Percentiles rank a stretch among this genome's conserved stretches.
These are phyloP conservation scores for Octodonta nipae DNA, from an alignment of 2,888 invertebrate species.

Conservation along the genomic window DNA sequence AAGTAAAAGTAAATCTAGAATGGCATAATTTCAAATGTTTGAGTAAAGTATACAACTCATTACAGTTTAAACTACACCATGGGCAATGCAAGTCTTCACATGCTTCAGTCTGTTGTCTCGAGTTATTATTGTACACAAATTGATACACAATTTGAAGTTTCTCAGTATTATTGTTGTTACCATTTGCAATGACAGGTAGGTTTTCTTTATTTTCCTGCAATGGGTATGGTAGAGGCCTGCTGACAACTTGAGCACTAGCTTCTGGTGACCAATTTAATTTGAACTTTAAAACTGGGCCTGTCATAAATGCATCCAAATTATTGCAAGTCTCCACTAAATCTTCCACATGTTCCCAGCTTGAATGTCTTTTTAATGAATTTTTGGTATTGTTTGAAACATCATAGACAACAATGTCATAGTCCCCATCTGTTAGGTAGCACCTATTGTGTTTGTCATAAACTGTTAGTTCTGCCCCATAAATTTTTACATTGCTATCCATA, in stretches of 20 bases:
- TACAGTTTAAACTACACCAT: constrained; percentile 88
- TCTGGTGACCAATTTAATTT: constrained; percentile 72
- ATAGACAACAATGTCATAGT: constrained; percentile 77
- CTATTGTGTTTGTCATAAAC: constrained; percentile 82
- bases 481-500: constrained; percentile 19
- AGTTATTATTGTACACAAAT: constrained; percentile 89
- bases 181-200: constrained; percentile 23
- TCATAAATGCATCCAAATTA: constrained; percentile 33
- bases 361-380: constrained; percentile 53
- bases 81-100: constrained; percentile 88
- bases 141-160: constrained; percentile 82
- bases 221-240: constrained; percentile 47
- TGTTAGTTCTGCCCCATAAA: constrained; percentile 68
- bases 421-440: constrained; percentile 74
- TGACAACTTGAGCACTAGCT: constrained; percentile 51
- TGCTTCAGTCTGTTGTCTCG: constrained; percentile 87
- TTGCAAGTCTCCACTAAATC: constrained; percentile 36
- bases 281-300: constrained; percentile 66
- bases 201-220: constrained; percentile 34
- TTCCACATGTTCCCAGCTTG: constrained; percentile 55
- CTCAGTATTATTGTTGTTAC: constrained; percentile 32
- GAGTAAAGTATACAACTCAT: constrained; percentile 71
- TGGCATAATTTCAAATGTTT: constrained; percentile 91
- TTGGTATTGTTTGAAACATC: constrained; percentile 45
- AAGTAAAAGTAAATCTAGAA: constrained; percentile 84